Evolutionary conservation across 2,888 invertebrate species (phyloP).

Genomic region (Tineola bisselliella): DNA sequence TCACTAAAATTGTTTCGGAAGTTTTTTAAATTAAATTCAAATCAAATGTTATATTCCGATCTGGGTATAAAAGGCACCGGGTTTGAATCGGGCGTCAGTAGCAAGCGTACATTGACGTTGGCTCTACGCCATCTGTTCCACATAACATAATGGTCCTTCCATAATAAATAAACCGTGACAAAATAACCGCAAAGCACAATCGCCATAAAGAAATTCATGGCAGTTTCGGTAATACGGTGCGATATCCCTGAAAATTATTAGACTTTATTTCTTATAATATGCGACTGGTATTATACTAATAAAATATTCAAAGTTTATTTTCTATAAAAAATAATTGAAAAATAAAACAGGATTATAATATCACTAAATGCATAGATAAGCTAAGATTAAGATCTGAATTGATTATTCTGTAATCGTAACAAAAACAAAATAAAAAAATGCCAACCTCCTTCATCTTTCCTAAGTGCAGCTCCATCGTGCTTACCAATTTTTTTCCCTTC

Average conservation of each 20-base stretch:
- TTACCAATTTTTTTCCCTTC: constrained; percentile 74
- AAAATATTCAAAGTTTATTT: too few relatives aligned
- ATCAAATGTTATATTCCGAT: constrained; percentile 48
- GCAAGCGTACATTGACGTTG: constrained; percentile 70
- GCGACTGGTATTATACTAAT: too few relatives aligned
- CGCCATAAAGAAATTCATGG: constrained; percentile 70
- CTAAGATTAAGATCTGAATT: too few relatives aligned
- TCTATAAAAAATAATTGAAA: too few relatives aligned
- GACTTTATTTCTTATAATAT: too few relatives aligned
- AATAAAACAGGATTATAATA: too few relatives aligned
- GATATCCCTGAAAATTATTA: constrained; percentile 55
- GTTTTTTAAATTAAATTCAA: neutral
- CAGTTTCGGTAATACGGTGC: constrained; percentile 68
- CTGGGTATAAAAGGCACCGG: constrained; percentile 55
- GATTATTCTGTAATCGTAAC: too few relatives aligned
- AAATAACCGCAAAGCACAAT: constrained; percentile 72
- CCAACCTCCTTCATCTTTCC: constrained; percentile 61
- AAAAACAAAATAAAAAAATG: constrained; percentile 21
- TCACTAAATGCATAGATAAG: too few relatives aligned
- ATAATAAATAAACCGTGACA: constrained; percentile 70
- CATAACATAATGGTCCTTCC: constrained; percentile 73
- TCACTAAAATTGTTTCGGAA: constrained; percentile 17
- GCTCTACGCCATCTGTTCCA: constrained; percentile 77
- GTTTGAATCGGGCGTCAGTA: constrained; percentile 62
- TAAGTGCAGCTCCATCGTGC: constrained; percentile 34